Conservation (phyloP, 2,797 vertebrate genomes). For the Chromobotia macracanthus region DNA sequence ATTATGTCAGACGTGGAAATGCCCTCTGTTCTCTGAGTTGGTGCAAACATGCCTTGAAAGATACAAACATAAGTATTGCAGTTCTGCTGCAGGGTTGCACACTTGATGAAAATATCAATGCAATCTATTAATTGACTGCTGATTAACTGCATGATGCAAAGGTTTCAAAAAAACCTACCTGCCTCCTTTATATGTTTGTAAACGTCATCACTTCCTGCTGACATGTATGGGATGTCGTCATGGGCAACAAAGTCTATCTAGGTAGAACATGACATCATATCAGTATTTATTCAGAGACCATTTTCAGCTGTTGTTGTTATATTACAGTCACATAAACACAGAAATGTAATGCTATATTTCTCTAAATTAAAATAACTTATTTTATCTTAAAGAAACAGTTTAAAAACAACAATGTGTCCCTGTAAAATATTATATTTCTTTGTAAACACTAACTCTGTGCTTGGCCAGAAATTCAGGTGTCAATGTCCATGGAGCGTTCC, state of each 20-base stretch:
- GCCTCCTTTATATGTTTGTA: conserved; percentile 88
- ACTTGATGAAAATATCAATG: background rate
- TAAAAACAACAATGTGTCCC: background rate
- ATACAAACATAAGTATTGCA: background rate
- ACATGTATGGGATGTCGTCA: conserved; percentile 86
- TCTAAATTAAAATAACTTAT: background rate
- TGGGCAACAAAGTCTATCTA: conserved; percentile 89
- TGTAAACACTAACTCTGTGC: conserved; percentile 73
- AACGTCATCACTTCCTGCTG: conserved; percentile 85
- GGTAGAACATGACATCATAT: background rate
- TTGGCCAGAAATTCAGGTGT: conserved; percentile 80
- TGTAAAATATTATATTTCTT: too few relatives aligned
- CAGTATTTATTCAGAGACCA: background rate
- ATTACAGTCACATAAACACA: background rate
- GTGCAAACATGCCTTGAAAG: conserved; percentile 85
- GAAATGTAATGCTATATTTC: background rate
- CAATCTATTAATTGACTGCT: background rate
- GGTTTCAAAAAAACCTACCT: conserved; percentile 68
- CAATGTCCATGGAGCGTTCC: conserved; percentile 85
- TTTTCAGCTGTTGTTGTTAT: background rate
- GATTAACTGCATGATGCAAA: background rate
- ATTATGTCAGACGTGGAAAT: conserved; percentile 89
- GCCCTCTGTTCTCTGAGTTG: conserved; percentile 86
- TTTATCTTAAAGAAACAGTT: background rate
- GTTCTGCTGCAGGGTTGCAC: background rate